These are phyloP conservation scores for Molanna angustata DNA, from an alignment of 2,888 invertebrate genomes.

Conservation along the genomic window DNA sequence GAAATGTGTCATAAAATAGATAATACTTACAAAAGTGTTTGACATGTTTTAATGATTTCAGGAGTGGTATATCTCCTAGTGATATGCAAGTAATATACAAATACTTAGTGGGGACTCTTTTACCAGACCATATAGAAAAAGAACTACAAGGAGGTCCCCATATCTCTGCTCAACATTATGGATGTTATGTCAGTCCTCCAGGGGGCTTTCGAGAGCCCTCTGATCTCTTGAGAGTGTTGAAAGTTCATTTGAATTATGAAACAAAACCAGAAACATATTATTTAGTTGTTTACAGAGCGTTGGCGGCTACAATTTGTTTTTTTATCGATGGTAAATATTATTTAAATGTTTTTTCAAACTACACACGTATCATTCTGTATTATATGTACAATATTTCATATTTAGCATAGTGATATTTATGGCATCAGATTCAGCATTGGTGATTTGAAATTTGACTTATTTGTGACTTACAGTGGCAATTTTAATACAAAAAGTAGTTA, in stretches of 20 bases:
- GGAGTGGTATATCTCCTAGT: conserved; percentile 81
- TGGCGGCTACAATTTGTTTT: conserved; percentile 83
- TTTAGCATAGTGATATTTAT: background rate
- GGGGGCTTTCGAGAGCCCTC: conserved; percentile 46
- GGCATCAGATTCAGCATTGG: too few relatives aligned
- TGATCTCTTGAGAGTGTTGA: conserved; percentile 63
- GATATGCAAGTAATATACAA: conserved; percentile 90
- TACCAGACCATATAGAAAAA: conserved; percentile 72
- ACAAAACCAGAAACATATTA: conserved; percentile 62
- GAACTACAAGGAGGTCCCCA: conserved; percentile 69
- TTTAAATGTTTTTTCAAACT: background rate
- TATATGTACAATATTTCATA: background rate
- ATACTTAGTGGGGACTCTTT: conserved; percentile 74
- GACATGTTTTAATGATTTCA: conserved; percentile 42
- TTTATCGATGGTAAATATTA: conserved; percentile 68
- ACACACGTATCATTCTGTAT: background rate
- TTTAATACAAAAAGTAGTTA: too few relatives aligned
- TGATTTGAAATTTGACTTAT: too few relatives aligned
- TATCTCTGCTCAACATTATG: conserved; percentile 50
- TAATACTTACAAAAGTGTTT: background rate
- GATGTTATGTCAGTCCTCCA: conserved; percentile 49
- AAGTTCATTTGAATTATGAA: conserved; percentile 65
- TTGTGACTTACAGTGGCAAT: too few relatives aligned
- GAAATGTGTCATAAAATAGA: too few relatives aligned
- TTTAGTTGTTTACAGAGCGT: conserved; percentile 79